Evolutionary conservation across 2,797 vertebrate species (phyloP).

Genomic region (Pipistrellus nathusii): DNA sequence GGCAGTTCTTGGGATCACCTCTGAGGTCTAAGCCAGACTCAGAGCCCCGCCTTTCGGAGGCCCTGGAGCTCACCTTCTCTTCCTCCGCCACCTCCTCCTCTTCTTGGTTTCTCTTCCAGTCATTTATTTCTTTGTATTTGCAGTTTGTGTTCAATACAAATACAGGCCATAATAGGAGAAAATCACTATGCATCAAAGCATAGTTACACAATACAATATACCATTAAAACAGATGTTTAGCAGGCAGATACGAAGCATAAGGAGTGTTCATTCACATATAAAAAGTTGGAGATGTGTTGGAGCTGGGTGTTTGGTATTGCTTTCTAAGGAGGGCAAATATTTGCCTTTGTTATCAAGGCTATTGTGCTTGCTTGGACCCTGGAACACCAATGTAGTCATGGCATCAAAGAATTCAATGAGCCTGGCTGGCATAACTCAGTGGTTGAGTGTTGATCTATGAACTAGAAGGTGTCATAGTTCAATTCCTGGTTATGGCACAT

Average conservation of each 20-base stretch:
- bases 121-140: neutral
- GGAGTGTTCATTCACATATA: slow-evolving; percentile 45
- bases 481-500: no score
- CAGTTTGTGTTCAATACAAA: slow-evolving; percentile 72
- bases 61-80: neutral
- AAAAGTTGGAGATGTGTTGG: slow-evolving; percentile 57
- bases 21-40: neutral
- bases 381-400: neutral
- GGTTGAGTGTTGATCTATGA: no score
- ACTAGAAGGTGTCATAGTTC: no score
- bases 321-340: slow-evolving; percentile 68
- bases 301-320: slow-evolving; percentile 29
- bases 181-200: slow-evolving; percentile 76
- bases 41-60: no score
- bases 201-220: slow-evolving; percentile 76
- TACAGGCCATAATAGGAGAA: slow-evolving; percentile 61
- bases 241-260: slow-evolving; percentile 68
- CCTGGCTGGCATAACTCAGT: no score
- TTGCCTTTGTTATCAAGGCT: slow-evolving; percentile 6
- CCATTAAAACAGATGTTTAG: slow-evolving; percentile 75
- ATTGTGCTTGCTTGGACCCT: neutral
- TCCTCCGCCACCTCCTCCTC: accelerated
- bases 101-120: slow-evolving; percentile 24
- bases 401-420: neutral
- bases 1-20: no score